phyloP scores from a whole-genome alignment of 92 coral and sea anemone species.

The Scolanthus callimorphus region DNA sequence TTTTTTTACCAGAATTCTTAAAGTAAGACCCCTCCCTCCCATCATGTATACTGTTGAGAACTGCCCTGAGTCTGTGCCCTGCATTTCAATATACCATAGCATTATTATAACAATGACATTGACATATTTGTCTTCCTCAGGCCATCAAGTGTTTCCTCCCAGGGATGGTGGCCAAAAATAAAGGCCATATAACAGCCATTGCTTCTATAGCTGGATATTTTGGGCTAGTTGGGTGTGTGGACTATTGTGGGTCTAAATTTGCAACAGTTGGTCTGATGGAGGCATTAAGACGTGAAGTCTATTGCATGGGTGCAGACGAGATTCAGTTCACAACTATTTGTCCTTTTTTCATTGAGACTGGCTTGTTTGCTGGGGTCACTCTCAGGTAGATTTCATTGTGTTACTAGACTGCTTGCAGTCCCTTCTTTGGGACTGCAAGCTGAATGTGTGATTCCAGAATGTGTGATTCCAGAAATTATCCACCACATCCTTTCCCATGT shows the following conservation, averaged over 20 bases:
- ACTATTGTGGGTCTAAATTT: slow-evolving; percentile 89
- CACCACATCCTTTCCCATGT: too few species aligned
- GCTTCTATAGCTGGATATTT: slow-evolving; percentile 74
- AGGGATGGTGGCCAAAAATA: slow-evolving; percentile 68
- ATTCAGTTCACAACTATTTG: slow-evolving; percentile 82
- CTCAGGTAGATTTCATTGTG: slow-evolving; percentile 45
- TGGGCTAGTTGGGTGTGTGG: slow-evolving; percentile 76
- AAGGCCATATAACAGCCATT: slow-evolving; percentile 78
- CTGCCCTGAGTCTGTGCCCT: too few species aligned
- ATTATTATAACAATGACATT: too few species aligned
- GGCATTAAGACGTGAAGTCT: slow-evolving; percentile 75
- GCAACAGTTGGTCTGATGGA: slow-evolving; percentile 94
- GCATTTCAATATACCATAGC: too few species aligned
- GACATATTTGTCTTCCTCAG: slow-evolving; percentile 43
- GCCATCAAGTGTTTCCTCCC: slow-evolving; percentile 84
- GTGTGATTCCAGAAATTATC: too few species aligned
- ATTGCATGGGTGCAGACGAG: slow-evolving; percentile 39
- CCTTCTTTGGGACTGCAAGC: too few species aligned
- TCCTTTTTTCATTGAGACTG: slow-evolving; percentile 83
- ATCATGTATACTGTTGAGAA: too few species aligned
- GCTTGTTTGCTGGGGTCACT: slow-evolving; percentile 87
- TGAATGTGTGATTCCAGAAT: too few species aligned
- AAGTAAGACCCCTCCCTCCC: too few species aligned
- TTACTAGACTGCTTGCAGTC: too few species aligned
- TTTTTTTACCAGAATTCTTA: too few species aligned